Evolutionary conservation across 2,113 vertebrate genomes (phyloP), one percentile per base, ranked within the genome.

Genomic region (Terrapene triunguis): DNA sequence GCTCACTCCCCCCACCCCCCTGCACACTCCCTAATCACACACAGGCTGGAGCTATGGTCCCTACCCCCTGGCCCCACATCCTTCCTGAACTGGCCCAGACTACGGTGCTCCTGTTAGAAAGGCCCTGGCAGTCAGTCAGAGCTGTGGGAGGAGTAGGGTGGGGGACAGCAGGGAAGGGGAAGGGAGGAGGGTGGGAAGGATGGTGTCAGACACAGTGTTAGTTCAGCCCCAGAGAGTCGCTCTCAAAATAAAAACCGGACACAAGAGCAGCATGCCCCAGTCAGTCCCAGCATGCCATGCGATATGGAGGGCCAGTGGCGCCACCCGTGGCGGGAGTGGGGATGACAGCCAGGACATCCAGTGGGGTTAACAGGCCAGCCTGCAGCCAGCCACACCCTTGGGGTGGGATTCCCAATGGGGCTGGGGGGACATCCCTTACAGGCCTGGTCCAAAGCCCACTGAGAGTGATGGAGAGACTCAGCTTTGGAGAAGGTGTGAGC

Each of bases 121-220:
- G 89, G 82, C 82, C 93, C 93, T 53, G 89, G 82, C 82, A 94
- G 93, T 53, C 38, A 25, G 55, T 21, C 95, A 93, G 96, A 93
- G 97, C 97, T 98, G 98, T 97, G 3, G 92, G 93, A 96, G 69
- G 93, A 79, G 87, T 82, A 51, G 83, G 88, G 84, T 84, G 78
- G 17, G 38, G 32, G 22, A 10, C 82, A 17, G 65, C 59, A 44
- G 44, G 78, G 50, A 35, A 42, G 12, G 19, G 65, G 74, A 57
- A 86, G 38, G 79, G 74, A 59, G 57, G 24, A 16, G 35, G 62
- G 51, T 51, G 54, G 83, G 88, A 86, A 86, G 93, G 96, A 96
- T 96, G 95, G 94, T 85, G 96, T 92, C 91, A 95, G 74, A 97
- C 92, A 97, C 94, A 92, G 97, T 98, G 98, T 98, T 98, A 98